Evolutionary conservation across 2,797 vertebrate species (phyloP), one percentile per base, ranked within the genome.

Genomic region (Smutsia temminckii): DNA sequence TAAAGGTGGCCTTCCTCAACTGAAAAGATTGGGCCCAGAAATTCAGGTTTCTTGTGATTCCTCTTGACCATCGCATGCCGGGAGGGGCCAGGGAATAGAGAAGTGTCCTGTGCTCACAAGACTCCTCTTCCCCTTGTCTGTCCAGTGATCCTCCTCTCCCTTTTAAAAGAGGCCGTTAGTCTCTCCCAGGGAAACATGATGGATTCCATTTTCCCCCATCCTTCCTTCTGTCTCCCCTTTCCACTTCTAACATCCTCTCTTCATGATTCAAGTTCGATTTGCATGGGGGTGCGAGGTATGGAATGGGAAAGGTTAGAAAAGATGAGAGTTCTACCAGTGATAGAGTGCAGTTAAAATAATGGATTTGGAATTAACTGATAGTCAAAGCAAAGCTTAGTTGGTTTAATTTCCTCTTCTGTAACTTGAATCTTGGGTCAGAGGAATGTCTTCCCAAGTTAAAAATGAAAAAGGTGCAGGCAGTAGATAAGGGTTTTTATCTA

Each of bases 401-500:
- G 23, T 23, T 86, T 55, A 29, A 32, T 78, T 79, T 95, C 91
- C 90, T 95, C 57, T 94, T 63, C 84, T 94, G 6, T 83, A 94
- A 85, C 91, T 77, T 49, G 91, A 93, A 42, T 77, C 77, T 83
- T 57, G 75, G 34, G 85, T 89, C 94, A 95, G 34, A 89, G 74
- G 85, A 93, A 68, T 75, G 64, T 55, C 93, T 91, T 85, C 68
- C 72, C 68, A 75, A 94, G 72, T 61, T 59, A 27, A 87, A 78
- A 79, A 74, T 42, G 14, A 42, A 21, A 34, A 96, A 94, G 91
- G 77, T 97, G 85, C 55, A 25, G 42, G 72, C 84, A 80, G 74
- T 37, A 96, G 92, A 96, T 97, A 97, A 96, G 86, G 14, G n/a
- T 92, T 94, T 95, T 92, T 77, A 61, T 95, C 59, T 53, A 75